Percentiles rank a stretch among this genome's conserved stretches.
These are phyloP conservation scores for Lutjanus campechanus DNA, from an alignment of 2,797 vertebrate species.

Conservation along the genomic window DNA sequence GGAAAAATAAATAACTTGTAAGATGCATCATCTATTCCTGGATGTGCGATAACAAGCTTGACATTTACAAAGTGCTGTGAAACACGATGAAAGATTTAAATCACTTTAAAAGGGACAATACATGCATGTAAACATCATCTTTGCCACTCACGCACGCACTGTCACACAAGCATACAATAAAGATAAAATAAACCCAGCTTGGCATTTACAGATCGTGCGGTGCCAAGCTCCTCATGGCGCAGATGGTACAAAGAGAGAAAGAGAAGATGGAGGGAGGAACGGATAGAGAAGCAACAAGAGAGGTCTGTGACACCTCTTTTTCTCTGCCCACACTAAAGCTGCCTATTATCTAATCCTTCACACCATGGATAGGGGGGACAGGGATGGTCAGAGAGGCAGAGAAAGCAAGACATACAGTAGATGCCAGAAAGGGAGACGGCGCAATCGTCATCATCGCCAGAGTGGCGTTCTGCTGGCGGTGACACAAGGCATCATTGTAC, in stretches of 20 bases:
- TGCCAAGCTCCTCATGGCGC: conserved; percentile 81
- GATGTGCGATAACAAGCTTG: conserved; percentile 35
- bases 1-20: conserved; percentile 38
- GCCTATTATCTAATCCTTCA: conserved; percentile 84
- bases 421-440: conserved; percentile 63
- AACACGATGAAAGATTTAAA: conserved; percentile 2
- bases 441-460: conserved; percentile 54
- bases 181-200: conserved; percentile 51
- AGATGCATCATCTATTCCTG: conserved; percentile 57
- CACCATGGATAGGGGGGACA: conserved; percentile 63
- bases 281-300: conserved; percentile 68
- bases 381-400: conserved; percentile 61
- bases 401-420: conserved; percentile 72
- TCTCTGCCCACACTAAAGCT: conserved; percentile 85
- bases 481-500: conserved; percentile 80
- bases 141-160: neutral
- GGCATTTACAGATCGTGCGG: conserved; percentile 62
- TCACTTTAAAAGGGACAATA: conserved; percentile 11
- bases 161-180: conserved; percentile 10
- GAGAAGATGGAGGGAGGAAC: conserved; percentile 55
- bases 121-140: conserved; percentile 1
- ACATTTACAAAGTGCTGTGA: conserved; percentile 36
- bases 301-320: conserved; percentile 83
- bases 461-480: conserved; percentile 47
- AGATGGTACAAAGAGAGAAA: conserved; percentile 78